These are phyloP conservation scores for Microcebus murinus DNA, from an alignment of 2,113 vertebrate genomes.

Conservation along the genomic window DNA sequence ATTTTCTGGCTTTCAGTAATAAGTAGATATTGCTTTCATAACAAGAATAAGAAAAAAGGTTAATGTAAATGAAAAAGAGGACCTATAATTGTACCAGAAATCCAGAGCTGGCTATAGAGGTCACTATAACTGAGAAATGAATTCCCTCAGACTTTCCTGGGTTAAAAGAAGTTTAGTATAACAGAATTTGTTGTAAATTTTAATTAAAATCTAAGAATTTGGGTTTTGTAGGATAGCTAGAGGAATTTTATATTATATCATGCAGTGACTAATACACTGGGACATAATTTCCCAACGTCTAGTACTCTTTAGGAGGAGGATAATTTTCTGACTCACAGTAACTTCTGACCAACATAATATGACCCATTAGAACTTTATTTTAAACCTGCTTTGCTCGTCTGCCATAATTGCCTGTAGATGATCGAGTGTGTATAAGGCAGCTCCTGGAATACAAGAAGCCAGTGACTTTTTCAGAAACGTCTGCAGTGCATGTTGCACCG, in stretches of 20 bases:
- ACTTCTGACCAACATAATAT: neutral
- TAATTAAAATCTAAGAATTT: constrained; percentile 9
- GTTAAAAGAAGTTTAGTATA: constrained; percentile 27
- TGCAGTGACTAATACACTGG: neutral
- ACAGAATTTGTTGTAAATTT: neutral
- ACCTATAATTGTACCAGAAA: constrained; percentile 30
- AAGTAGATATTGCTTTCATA: constrained; percentile 14
- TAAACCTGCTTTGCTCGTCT: neutral
- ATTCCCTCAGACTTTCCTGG: neutral
- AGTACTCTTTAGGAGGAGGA: neutral
- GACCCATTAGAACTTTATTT: neutral
- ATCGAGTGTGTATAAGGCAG: neutral
- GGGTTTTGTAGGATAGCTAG: neutral
- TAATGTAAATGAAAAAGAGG: neutral
- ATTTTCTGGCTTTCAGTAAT: constrained; percentile 13
- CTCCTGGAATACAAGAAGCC: neutral
- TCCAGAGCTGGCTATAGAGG: neutral
- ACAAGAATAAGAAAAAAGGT: constrained; percentile 10
- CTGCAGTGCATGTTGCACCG: fast-evolving
- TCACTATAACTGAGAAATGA: constrained; percentile 16
- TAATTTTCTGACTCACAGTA: neutral
- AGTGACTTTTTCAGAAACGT: neutral
- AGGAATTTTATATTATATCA: neutral
- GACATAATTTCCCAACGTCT: too few relatives aligned
- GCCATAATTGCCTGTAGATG: neutral